phyloP scores from a whole-genome alignment of 1,140 invertebrate genomes.

The Tribolium madens region DNA sequence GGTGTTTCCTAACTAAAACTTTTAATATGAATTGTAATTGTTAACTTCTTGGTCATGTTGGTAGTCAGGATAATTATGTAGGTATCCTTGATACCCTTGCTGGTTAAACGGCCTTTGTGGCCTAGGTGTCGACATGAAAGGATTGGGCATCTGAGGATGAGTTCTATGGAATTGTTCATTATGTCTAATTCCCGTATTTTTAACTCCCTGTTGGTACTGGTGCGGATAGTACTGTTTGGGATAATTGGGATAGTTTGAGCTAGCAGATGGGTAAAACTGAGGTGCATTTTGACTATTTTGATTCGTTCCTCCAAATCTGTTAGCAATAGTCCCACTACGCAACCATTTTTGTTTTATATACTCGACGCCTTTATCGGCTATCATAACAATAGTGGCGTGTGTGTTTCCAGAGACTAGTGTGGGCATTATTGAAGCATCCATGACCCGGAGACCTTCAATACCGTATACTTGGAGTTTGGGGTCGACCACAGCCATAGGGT shows the following conservation, averaged over 20 bases:
- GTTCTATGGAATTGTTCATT: constrained; percentile 5
- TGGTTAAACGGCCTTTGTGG: constrained; percentile 11
- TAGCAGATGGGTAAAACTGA: neutral
- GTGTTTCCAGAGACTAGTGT: constrained; percentile 82
- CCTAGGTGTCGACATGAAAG: neutral
- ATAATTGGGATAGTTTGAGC: neutral
- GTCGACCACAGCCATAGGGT: constrained; percentile 79
- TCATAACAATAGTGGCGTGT: constrained; percentile 86
- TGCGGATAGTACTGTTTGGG: neutral
- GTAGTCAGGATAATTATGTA: neutral
- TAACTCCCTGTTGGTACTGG: neutral
- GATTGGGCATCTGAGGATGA: constrained; percentile 42
- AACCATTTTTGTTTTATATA: constrained; percentile 79
- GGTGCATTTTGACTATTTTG: neutral
- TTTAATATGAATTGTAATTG: neutral
- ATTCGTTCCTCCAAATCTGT: constrained; percentile 10
- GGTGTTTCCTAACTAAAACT: neutral
- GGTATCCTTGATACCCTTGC: constrained; percentile 11
- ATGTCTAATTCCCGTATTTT: constrained; percentile 16
- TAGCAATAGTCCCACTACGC: neutral
- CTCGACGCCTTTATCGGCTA: constrained; percentile 84
- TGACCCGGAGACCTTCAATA: constrained; percentile 77
- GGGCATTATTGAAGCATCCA: constrained; percentile 86
- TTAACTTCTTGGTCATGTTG: neutral
- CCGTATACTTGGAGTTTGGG: constrained; percentile 78